Evolutionary conservation across 2,113 vertebrate genomes (phyloP).

Genomic region (Bettongia penicillata): DNA sequence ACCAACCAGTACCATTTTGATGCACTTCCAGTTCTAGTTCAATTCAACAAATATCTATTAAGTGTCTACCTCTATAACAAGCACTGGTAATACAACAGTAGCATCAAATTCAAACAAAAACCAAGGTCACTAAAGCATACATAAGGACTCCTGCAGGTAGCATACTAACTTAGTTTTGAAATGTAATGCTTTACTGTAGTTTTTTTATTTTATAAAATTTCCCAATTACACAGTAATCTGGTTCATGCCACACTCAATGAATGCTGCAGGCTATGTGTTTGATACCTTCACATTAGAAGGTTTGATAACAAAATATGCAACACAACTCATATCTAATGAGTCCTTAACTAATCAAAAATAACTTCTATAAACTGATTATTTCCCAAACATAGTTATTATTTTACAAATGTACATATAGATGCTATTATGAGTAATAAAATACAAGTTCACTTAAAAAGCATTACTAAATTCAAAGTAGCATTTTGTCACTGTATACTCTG

Average conservation of each 20-base stretch:
- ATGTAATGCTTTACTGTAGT: not conserved
- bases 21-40: not conserved
- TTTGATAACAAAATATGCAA: not conserved
- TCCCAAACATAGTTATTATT: not conserved
- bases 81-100: not conserved
- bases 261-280: not conserved
- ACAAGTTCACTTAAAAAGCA: too few relatives aligned
- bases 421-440: not conserved
- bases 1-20: not conserved
- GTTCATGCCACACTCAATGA: not conserved
- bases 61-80: not conserved
- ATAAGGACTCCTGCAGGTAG: not conserved
- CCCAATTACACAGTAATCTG: not conserved
- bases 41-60: not conserved
- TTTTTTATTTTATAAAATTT: not conserved
- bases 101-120: not conserved
- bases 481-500: not conserved
- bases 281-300: not conserved
- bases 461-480: constrained; percentile 31
- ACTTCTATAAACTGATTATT: not conserved
- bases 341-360: not conserved
- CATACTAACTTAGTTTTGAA: not conserved
- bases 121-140: not conserved
- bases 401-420: not conserved
- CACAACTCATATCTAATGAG: not conserved